Evolutionary conservation across 92 coral and sea anemone species (phyloP).

Genomic region (Actinernus sp.): DNA sequence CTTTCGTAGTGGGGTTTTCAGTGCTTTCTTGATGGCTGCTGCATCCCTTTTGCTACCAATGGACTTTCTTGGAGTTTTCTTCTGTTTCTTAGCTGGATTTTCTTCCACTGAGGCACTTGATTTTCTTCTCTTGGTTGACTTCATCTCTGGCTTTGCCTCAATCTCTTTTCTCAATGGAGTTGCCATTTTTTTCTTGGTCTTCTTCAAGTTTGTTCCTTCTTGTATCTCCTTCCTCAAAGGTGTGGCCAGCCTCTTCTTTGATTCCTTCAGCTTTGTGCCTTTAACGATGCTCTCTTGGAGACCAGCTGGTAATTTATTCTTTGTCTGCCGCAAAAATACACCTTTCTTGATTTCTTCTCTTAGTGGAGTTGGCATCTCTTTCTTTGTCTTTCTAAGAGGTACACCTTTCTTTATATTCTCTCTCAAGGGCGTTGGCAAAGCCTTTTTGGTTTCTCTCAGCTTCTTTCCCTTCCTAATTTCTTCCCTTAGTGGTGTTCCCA

Average conservation of each 20-base stretch:
- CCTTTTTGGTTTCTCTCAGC: constrained; percentile 65
- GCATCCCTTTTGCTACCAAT: constrained; percentile 21
- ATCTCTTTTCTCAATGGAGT: constrained; percentile 71
- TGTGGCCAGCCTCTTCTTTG: constrained; percentile 59
- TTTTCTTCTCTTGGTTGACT: constrained; percentile 22
- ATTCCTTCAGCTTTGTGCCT: constrained; percentile 47
- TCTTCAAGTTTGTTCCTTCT: constrained; percentile 37
- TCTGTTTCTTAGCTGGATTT: constrained; percentile 54
- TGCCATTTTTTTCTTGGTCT: constrained; percentile 49
- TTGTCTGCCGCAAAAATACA: constrained; percentile 41
- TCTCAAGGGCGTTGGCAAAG: constrained; percentile 59
- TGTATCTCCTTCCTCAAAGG: constrained; percentile 67
- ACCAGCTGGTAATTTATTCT: constrained; percentile 58
- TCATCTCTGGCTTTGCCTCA: constrained; percentile 55
- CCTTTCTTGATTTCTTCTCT: constrained; percentile 64
- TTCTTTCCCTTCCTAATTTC: constrained; percentile 56
- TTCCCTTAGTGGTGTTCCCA: constrained; percentile 66
- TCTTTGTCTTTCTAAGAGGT: constrained; percentile 41
- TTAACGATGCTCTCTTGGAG: constrained; percentile 59
- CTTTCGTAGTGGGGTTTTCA: constrained; percentile 31
- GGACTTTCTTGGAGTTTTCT: constrained; percentile 29
- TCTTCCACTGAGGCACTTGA: constrained; percentile 19
- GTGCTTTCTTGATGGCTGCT: constrained; percentile 31
- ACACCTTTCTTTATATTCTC: constrained; percentile 39
- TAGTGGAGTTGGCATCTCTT: constrained; percentile 45